Conservation (phyloP, 92 coral and sea anemone genomes). For the Diadumene lineata region DNA sequence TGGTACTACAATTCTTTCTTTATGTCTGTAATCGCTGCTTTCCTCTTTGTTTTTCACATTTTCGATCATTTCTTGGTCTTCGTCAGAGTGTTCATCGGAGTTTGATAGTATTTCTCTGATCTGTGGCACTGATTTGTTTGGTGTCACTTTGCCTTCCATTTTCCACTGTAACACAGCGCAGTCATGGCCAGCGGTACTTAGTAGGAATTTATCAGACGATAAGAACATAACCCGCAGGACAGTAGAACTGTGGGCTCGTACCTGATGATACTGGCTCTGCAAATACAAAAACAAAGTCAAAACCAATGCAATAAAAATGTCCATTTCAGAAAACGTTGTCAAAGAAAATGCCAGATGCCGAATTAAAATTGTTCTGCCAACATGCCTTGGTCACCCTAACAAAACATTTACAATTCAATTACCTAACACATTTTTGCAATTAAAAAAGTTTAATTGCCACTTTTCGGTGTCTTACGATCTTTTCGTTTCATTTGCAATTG, state of each 20-base stretch:
- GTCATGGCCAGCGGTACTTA: constrained; percentile 83
- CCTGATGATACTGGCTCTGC: constrained; percentile 85
- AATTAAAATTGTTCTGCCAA: too few relatives aligned
- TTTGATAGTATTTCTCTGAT: constrained; percentile 2
- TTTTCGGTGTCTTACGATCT: too few relatives aligned
- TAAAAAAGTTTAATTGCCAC: too few relatives aligned
- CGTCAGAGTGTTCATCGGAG: neutral
- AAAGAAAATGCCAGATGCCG: too few relatives aligned
- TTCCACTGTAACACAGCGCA: constrained; percentile 82
- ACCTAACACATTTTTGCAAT: too few relatives aligned
- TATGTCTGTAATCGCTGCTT: neutral
- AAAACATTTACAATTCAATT: too few relatives aligned
- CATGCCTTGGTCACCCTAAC: too few relatives aligned
- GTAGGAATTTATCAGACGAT: constrained; percentile 67
- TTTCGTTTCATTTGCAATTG: too few relatives aligned
- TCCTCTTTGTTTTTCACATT: neutral
- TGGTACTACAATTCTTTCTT: neutral
- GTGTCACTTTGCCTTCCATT: constrained; percentile 57
- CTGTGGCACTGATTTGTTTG: constrained; percentile 8
- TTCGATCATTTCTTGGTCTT: neutral
- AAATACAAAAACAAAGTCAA: neutral
- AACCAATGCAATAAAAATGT: too few relatives aligned
- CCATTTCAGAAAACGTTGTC: too few relatives aligned
- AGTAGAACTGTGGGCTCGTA: constrained; percentile 85
- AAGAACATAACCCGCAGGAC: constrained; percentile 74